phyloP scores from a whole-genome alignment of 1,140 invertebrate genomes.

The Trissolcus basalis region DNA sequence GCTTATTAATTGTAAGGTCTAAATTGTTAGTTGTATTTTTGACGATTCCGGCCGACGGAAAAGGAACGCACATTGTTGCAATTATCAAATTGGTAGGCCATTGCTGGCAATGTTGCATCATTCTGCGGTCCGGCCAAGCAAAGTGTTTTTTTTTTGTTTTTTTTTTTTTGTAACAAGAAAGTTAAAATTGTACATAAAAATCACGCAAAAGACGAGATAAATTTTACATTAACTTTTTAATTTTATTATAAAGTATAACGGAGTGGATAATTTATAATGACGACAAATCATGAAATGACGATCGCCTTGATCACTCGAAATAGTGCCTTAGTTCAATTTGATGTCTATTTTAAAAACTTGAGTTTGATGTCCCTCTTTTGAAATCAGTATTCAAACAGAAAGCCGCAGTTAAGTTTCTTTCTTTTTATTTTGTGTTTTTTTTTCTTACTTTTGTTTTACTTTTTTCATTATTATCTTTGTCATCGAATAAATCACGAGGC shows the following conservation, averaged over 20 bases:
- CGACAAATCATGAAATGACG: conserved; percentile 2
- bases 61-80: conserved; percentile 2
- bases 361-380: not conserved
- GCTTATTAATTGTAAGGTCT: no score
- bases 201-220: not conserved
- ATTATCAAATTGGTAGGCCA: not conserved
- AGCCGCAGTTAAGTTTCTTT: not conserved
- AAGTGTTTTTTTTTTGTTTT: no score
- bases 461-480: not conserved
- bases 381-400: not conserved
- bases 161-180: conserved; percentile 22
- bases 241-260: not conserved
- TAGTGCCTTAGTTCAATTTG: conserved; percentile 32
- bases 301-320: conserved; percentile 19
- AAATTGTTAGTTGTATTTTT: no score
- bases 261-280: conserved; percentile 15
- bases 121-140: conserved; percentile 3
- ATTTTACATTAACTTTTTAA: no score
- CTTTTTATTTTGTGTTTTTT: not conserved
- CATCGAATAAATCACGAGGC: no score
- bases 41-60: not conserved
- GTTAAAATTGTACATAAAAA: conserved; percentile 15
- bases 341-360: not conserved
- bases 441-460: no score
- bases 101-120: conserved; percentile 4